These are phyloP conservation scores for Polyommatus icarus DNA, from an alignment of 2,888 invertebrate species.

Conservation along the genomic window DNA sequence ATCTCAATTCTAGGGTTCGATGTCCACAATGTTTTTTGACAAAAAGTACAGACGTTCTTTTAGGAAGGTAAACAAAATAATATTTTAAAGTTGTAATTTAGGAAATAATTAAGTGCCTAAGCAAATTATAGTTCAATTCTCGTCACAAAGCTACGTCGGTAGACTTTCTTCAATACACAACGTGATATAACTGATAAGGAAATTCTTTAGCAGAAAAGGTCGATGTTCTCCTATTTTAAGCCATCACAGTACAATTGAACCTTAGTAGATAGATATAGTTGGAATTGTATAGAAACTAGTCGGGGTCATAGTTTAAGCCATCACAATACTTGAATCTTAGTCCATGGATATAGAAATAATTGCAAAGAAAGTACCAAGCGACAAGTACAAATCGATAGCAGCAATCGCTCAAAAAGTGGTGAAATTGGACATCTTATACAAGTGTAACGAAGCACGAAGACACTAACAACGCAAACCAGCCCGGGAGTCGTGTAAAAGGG, in stretches of 20 bases:
- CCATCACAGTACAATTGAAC: neutral
- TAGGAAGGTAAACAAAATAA: neutral
- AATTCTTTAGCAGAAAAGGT: neutral
- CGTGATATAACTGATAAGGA: neutral
- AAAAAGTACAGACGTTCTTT: neutral
- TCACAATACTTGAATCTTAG: too few relatives aligned
- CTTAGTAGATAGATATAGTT: neutral
- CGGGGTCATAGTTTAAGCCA: too few relatives aligned
- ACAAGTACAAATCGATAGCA: neutral
- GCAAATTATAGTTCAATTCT: too few relatives aligned
- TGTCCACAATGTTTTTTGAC: neutral
- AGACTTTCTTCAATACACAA: too few relatives aligned
- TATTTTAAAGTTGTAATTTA: neutral
- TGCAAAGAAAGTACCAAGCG: too few relatives aligned
- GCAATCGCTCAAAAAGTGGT: neutral
- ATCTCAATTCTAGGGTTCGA: neutral
- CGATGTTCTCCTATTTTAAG: neutral
- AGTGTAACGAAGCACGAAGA: slow-evolving; percentile 45
- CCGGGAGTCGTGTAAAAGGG: slow-evolving; percentile 70
- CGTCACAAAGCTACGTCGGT: too few relatives aligned
- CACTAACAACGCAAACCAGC: slow-evolving; percentile 60
- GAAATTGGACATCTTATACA: slow-evolving; percentile 1
- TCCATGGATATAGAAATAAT: too few relatives aligned
- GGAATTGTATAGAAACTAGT: neutral
- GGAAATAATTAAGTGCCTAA: too few relatives aligned